These are phyloP conservation scores for Hanleya hanleyi DNA, from an alignment of 2,888 invertebrate genomes.

Conservation along the genomic window DNA sequence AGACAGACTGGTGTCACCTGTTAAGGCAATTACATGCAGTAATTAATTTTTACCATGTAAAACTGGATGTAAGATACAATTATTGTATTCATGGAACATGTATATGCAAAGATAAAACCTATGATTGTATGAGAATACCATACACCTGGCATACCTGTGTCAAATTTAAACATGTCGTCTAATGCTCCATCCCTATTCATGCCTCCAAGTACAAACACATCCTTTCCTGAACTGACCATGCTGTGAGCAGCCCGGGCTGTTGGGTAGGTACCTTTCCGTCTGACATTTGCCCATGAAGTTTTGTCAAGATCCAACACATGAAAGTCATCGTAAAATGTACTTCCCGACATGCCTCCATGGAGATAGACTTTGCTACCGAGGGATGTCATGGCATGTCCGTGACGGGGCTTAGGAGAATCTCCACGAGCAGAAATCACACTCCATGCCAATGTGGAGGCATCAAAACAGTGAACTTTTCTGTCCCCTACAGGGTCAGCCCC, in stretches of 20 bases:
- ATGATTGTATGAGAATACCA: too few species aligned
- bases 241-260: constrained; percentile 70
- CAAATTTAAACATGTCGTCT: constrained; percentile 67
- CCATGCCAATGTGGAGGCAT: constrained; percentile 61
- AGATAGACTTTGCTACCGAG: constrained; percentile 62
- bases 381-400: constrained; percentile 70
- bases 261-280: constrained; percentile 60
- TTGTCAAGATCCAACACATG: constrained; percentile 67
- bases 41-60: too few species aligned
- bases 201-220: constrained; percentile 71
- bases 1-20: too few species aligned
- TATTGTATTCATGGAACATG: too few species aligned
- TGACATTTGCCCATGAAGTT: constrained; percentile 61
- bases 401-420: constrained; percentile 69
- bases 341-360: constrained; percentile 72
- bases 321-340: constrained; percentile 70
- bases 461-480: constrained; percentile 66
- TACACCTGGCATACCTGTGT: constrained; percentile 68
- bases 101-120: too few species aligned
- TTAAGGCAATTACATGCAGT: too few species aligned
- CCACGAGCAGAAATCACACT: constrained; percentile 57
- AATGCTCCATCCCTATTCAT: constrained; percentile 70
- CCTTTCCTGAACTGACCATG: constrained; percentile 52
- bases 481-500: constrained; percentile 70
- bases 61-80: too few species aligned